phyloP scores from a whole-genome alignment of 2,888 invertebrate genomes.

The Cataglyphis cursor region DNA sequence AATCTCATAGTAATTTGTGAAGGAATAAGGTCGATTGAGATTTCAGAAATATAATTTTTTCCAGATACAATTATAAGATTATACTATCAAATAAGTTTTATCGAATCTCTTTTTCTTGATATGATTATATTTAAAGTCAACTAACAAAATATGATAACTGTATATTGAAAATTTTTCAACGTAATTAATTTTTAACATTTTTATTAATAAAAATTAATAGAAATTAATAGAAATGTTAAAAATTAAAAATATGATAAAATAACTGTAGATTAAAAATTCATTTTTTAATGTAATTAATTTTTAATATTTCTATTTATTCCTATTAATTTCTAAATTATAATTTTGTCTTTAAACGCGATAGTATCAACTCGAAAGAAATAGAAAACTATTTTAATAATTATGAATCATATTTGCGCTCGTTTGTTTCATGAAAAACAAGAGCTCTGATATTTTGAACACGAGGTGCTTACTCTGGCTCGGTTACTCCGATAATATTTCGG shows the following conservation, averaged over 20 bases:
- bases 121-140: neutral
- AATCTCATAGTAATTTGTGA: conserved; percentile 38
- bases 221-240: too few species aligned
- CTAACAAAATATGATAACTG: neutral
- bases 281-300: neutral
- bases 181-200: neutral
- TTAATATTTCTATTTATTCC: neutral
- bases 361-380: conserved; percentile 1
- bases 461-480: conserved; percentile 40
- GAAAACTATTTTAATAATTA: neutral
- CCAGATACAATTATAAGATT: neutral
- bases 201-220: too few species aligned
- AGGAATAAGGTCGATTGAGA: neutral
- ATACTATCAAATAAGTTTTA: neutral
- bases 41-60: conserved; percentile 1
- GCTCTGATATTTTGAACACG: neutral
- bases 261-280: neutral
- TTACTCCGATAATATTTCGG: conserved; percentile 35
- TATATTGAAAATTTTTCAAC: neutral
- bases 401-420: conserved; percentile 8
- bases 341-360: neutral
- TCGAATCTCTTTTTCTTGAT: neutral
- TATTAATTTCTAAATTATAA: neutral
- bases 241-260: neutral
- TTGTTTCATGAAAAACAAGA: conserved; percentile 44